Evolutionary conservation across 2,888 invertebrate species (phyloP), one percentile per base, ranked within the genome.

Genomic region (Hydrotaea cyrtoneurina): DNA sequence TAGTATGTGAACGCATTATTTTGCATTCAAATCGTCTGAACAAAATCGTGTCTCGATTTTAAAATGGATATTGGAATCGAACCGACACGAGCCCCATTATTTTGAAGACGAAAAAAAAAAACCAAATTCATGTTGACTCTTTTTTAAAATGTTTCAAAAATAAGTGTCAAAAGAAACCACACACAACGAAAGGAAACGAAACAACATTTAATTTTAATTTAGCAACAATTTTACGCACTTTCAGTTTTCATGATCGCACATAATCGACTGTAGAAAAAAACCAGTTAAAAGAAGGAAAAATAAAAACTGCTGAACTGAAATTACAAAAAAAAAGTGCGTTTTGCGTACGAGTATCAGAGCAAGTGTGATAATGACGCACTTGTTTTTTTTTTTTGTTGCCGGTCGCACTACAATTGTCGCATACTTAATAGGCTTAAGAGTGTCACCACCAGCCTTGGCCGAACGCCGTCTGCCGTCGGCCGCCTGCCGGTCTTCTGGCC

Each of bases 21-120:
- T 84, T 84, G 84, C 84, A 84, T 78, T 78, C 80, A 76, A 36
- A 72, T 75, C n/a, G n/a, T n/a, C 71, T 57, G 83, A 80, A 53
- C 5, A 17, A 57, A 46, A 64, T 75, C 84, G 84, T 84, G 84
- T 50, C 72, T 84, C 26, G 75, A 31, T 78, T 74, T 72, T 64
- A 71, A 80, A 80, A 64, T 55, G 59, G 10, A 36, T 57, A 31
- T 39, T 3, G 19, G 21, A 19, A 53, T 17, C 17, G 57, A 57
- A 19, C 13, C 36, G 26, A 46, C 80, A 80, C 80, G 74, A 78
- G 74, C 80, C 31, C n/a, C 77, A 74, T 69, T 55, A 53, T 71
- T 75, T 59, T 36, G n/a, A 21, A 46, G n/a, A n/a, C 31, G 31
- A 31, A 31, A 31, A 7, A 31, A 17, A 36, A 64, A 64, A 64